Evolutionary conservation across 2,888 invertebrate genomes (phyloP).

Genomic region (Melinaea menophilus): DNA sequence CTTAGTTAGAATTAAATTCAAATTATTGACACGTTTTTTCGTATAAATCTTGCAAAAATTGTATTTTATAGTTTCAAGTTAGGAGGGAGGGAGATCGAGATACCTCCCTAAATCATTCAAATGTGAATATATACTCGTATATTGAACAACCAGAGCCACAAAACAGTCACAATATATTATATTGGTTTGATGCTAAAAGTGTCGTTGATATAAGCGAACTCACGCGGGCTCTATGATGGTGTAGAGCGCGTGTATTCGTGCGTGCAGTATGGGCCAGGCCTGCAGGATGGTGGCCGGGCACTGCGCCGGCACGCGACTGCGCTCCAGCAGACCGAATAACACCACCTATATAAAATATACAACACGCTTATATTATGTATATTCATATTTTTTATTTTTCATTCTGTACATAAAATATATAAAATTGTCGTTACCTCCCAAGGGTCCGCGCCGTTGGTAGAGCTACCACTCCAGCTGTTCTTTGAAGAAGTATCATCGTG

Average conservation of each 20-base stretch:
- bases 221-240: conserved; percentile 96
- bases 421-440: conserved; percentile 83
- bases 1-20: too few species aligned
- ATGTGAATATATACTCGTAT: too few species aligned
- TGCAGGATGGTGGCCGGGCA: conserved; percentile 93
- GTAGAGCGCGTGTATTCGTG: conserved; percentile 92
- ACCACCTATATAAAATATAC: conserved; percentile 72
- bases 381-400: neutral
- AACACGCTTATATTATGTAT: neutral
- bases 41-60: too few species aligned
- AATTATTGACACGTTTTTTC: too few species aligned
- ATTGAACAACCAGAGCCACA: too few species aligned
- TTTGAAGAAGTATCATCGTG: conserved; percentile 77
- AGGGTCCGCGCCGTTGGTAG: conserved; percentile 84
- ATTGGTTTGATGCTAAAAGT: neutral
- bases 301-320: conserved; percentile 86
- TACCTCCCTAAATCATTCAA: too few species aligned
- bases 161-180: conserved; percentile 7
- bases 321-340: conserved; percentile 92
- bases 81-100: too few species aligned
- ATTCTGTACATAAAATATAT: neutral
- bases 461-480: conserved; percentile 66
- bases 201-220: conserved; percentile 64
- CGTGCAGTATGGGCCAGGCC: conserved; percentile 97
- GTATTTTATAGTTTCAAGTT: too few species aligned